These are phyloP conservation scores for Spheniscus mendiculus DNA, from an alignment of 2,113 vertebrate species.

Conservation along the genomic window DNA sequence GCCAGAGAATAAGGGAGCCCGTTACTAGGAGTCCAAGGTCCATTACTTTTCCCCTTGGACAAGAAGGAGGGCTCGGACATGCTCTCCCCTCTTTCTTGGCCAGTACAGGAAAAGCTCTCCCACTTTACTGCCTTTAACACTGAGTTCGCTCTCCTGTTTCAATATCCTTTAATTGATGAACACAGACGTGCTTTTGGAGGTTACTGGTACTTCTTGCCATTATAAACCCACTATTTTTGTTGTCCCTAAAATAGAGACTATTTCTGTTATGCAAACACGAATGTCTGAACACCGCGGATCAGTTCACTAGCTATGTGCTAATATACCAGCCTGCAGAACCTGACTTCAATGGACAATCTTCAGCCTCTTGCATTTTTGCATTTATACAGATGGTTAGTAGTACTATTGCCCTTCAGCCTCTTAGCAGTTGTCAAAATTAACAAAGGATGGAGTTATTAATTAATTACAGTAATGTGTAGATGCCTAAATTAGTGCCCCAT, in stretches of 20 bases:
- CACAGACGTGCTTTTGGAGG: neutral
- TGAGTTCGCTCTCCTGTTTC: neutral
- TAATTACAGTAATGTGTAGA: conserved; percentile 1
- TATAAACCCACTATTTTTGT: neutral
- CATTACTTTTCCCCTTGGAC: neutral
- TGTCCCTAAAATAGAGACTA: neutral
- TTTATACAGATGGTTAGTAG: neutral
- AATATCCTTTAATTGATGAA: neutral
- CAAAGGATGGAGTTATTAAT: conserved; percentile 44
- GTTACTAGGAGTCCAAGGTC: neutral
- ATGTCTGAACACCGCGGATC: neutral
- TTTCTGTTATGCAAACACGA: neutral
- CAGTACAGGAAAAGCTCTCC: neutral
- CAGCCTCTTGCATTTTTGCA: neutral
- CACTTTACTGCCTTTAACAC: neutral
- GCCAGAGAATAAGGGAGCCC: neutral
- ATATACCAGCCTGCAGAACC: neutral
- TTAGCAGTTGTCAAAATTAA: conserved; percentile 43
- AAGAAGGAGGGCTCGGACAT: neutral
- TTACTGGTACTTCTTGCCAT: neutral
- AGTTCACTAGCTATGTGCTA: neutral
- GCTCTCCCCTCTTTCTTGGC: neutral
- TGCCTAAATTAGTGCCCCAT: neutral
- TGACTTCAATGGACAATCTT: neutral
- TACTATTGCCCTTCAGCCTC: neutral